phyloP scores from a whole-genome alignment of 2,888 invertebrate species.

The Sminthurinus aureus region DNA sequence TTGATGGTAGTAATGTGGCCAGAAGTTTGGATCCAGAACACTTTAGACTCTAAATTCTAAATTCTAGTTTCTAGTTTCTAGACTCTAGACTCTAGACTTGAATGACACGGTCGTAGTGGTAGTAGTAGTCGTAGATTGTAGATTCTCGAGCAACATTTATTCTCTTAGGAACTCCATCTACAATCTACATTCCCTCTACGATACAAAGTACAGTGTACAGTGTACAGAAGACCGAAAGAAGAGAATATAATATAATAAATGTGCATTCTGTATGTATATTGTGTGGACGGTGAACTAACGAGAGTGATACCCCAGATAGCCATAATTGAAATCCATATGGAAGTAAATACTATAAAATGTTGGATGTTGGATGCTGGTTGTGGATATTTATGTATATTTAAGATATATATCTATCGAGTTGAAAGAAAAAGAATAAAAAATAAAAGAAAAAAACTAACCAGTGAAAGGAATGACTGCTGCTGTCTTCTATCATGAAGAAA shows the following conservation, averaged over 20 bases:
- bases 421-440: background rate
- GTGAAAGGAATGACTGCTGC: background rate
- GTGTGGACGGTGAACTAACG: background rate
- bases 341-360: slow-evolving; percentile 15
- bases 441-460: no score
- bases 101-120: background rate
- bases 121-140: background rate
- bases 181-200: no score
- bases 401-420: background rate
- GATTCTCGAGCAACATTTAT: background rate
- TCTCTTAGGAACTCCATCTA: background rate
- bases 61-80: no score
- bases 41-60: no score
- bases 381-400: no score
- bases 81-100: background rate
- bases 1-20: background rate
- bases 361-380: background rate
- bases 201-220: no score
- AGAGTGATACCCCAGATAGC: background rate
- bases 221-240: background rate
- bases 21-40: no score
- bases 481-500: background rate
- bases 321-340: slow-evolving; percentile 6
- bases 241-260: no score
- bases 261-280: background rate